Evolutionary conservation across 2,888 invertebrate genomes (phyloP), one percentile per base, ranked within the genome.

Genomic region (Agriopis aurantiaria): DNA sequence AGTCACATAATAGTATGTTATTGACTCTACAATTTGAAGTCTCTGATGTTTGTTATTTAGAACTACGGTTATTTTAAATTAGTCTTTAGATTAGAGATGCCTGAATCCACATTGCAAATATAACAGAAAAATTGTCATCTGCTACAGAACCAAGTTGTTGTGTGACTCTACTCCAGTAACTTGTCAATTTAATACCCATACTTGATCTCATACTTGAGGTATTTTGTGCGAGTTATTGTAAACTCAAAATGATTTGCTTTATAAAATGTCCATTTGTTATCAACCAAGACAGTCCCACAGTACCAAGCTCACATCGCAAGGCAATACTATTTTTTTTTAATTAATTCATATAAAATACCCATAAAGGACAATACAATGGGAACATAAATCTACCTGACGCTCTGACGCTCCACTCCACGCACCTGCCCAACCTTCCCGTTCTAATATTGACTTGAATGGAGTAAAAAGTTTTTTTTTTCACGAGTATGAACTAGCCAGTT

Each of bases 321-420:
- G 49, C 56, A 49, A 65, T 57, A 43, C 49, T 41, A 10, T 46
- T 52, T 53, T 41, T 49, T 23, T 67, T 68, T 62, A 67, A 74
- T 72, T 72, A 65, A 71, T 71, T 72, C 69, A 75, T 76, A 75
- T 69, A 66, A 72, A 74, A 73, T 72, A 65, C 68, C 74, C 72
- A 58, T 76, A 69, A 72, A 73, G 68, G 65, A 71, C 53, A 33
- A 59, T 65, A 77, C 77, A 77, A 77, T 77, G 74, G 77, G 66
- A 61, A 71, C 70, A 75, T 77, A 77, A 77, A 77, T 77, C 77
- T 74, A 75, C 61, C 71, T 72, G 76, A 76, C 75, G 76, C 76
- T 57, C 71, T 69, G 73, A 76, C 73, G 76, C 72, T 52, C 10
- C 11, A 40, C 57, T 62, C 55, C 68, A 69, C 63, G 58, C 73